These are phyloP conservation scores for Pristionchus fissidentatus DNA, from an alignment of 2,888 invertebrate genomes.

Conservation along the genomic window DNA sequence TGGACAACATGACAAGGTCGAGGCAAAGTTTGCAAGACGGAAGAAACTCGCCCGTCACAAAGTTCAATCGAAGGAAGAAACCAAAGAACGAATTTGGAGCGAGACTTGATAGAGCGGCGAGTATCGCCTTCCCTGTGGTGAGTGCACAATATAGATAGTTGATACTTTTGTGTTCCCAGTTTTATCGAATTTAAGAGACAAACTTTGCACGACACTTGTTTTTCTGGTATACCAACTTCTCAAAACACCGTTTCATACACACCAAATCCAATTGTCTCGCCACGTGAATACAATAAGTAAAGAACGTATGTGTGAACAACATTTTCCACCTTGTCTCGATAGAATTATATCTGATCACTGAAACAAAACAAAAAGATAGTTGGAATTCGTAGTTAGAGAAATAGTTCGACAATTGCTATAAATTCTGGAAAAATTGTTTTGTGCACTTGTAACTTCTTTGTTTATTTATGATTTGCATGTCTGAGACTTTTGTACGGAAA, in stretches of 20 bases:
- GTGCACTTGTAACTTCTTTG: too few relatives aligned
- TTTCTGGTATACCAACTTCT: too few relatives aligned
- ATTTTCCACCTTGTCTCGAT: too few relatives aligned
- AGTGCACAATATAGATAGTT: constrained; percentile 18
- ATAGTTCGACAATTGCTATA: too few relatives aligned
- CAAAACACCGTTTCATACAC: too few relatives aligned
- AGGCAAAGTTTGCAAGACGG: constrained; percentile 31
- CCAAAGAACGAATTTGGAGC: constrained; percentile 68
- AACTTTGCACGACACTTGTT: too few relatives aligned
- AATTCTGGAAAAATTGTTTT: too few relatives aligned
- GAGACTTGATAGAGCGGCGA: constrained; percentile 68
- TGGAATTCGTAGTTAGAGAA: neutral
- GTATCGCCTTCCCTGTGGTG: constrained; percentile 70
- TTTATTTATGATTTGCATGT: neutral
- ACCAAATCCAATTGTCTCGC: too few relatives aligned
- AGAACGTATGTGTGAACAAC: neutral
- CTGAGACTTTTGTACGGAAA: too few relatives aligned
- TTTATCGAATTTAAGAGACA: constrained; percentile 31
- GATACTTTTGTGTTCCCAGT: too few relatives aligned
- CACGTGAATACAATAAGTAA: constrained; percentile 5
- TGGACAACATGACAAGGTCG: constrained; percentile 7
- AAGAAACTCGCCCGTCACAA: neutral
- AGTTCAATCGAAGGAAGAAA: constrained; percentile 17
- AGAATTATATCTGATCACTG: too few relatives aligned
- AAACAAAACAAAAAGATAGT: neutral